Evolutionary conservation across 1,140 invertebrate genomes (phyloP).

Genomic region (Caenorhabditis latens): DNA sequence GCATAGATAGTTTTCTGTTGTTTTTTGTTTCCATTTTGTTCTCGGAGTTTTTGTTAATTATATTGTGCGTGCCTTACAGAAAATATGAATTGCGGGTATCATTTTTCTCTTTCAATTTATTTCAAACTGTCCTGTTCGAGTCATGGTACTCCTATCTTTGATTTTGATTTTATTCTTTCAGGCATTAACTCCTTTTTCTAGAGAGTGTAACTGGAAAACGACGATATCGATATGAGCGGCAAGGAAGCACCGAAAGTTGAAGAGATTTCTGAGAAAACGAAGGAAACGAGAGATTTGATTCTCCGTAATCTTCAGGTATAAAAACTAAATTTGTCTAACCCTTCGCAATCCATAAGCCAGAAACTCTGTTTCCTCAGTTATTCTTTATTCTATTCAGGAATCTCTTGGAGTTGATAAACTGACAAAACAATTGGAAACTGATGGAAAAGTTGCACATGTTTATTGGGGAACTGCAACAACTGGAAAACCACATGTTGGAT

Average conservation of each 20-base stretch:
- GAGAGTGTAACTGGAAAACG: background rate
- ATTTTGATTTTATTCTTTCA: too few relatives aligned
- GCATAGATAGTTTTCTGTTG: background rate
- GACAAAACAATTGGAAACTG: constrained; percentile 85
- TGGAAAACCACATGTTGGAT: constrained; percentile 96
- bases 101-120: too few relatives aligned
- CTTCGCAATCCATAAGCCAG: too few relatives aligned
- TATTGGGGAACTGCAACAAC: constrained; percentile 99
- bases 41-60: too few relatives aligned
- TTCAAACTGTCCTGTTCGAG: too few relatives aligned
- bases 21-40: too few relatives aligned
- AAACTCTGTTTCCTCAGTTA: background rate
- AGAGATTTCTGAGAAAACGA: constrained; percentile 62
- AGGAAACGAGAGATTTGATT: constrained; percentile 66
- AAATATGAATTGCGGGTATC: too few relatives aligned
- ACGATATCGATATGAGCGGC: background rate
- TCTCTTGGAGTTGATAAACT: constrained; percentile 94
- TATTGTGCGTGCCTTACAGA: too few relatives aligned
- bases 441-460: constrained; percentile 87
- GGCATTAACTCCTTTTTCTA: too few relatives aligned
- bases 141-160: too few relatives aligned
- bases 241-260: background rate
- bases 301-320: constrained; percentile 73
- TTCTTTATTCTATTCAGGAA: constrained; percentile 83
- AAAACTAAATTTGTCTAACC: too few relatives aligned